Percentiles rank a stretch among this genome's conserved stretches.
Evolutionary conservation across 2,113 vertebrate genomes (phyloP).

Genomic region (Struthio camelus): DNA sequence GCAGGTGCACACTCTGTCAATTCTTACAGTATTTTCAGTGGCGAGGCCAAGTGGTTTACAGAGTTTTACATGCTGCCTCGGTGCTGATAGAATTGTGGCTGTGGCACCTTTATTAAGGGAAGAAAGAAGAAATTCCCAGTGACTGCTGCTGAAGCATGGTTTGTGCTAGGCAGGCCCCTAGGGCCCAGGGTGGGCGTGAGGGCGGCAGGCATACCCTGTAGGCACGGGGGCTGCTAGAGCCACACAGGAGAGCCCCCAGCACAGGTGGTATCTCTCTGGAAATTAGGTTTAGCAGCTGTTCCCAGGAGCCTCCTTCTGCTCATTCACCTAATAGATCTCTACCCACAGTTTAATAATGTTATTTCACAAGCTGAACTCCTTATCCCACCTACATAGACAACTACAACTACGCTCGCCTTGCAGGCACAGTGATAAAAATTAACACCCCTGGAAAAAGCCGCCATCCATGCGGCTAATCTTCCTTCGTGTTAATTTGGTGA

Average conservation of each 20-base stretch:
- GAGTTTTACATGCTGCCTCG: conserved; percentile 35
- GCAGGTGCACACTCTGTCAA: conserved; percentile 1
- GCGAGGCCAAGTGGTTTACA: conserved; percentile 32
- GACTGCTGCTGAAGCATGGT: not conserved
- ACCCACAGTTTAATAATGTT: not conserved
- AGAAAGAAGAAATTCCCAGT: not conserved
- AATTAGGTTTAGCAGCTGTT: not conserved
- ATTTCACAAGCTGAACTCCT: not conserved
- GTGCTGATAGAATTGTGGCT: not conserved
- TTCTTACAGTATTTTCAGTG: not conserved
- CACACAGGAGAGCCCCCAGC: not conserved
- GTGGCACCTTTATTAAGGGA: not conserved
- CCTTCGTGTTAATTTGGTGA: not conserved
- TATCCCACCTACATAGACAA: not conserved
- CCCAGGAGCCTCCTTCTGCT: not conserved
- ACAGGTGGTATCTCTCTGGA: not conserved
- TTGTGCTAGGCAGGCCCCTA: not conserved
- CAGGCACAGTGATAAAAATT: not conserved
- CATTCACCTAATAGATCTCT: not conserved
- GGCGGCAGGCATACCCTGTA: not conserved
- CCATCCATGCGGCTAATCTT: not conserved
- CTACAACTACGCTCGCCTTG: not conserved
- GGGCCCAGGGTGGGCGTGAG: rapidly evolving
- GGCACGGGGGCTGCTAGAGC: rapidly evolving
- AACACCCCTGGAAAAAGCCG: not conserved